These are phyloP conservation scores for Sakesphorus luctuosus DNA, from an alignment of 2,113 vertebrate genomes.

Conservation along the genomic window DNA sequence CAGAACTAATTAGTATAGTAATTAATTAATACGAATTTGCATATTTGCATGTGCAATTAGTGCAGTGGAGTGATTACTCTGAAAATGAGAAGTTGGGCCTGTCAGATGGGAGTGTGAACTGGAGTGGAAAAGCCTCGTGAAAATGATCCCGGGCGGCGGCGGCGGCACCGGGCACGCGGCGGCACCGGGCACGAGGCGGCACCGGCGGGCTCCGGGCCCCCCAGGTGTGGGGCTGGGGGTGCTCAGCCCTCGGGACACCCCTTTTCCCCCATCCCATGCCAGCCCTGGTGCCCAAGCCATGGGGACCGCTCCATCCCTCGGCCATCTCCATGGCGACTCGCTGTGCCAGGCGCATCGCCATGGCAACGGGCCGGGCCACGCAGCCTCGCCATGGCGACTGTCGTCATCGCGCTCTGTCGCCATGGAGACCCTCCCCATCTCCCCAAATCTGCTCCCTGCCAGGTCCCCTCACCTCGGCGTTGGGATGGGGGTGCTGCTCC, in stretches of 20 bases:
- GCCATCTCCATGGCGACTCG: constrained; percentile 70
- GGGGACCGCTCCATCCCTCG: constrained; percentile 59
- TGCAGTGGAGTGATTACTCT: constrained; percentile 93
- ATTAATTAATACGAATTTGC: constrained; percentile 99
- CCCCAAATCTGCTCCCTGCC: background rate
- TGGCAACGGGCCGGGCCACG: constrained; percentile 55
- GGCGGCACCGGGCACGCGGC: background rate
- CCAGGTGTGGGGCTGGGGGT: fast-evolving
- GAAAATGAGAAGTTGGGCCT: constrained; percentile 92
- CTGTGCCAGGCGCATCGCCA: constrained; percentile 55
- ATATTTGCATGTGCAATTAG: constrained; percentile 99
- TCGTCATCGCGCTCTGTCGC: constrained; percentile 58
- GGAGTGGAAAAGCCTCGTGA: constrained; percentile 83
- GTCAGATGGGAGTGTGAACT: constrained; percentile 86
- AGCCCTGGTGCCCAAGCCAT: background rate
- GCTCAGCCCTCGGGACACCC: background rate
- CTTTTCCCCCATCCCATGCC: background rate
- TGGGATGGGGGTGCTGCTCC: background rate
- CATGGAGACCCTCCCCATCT: constrained; percentile 33
- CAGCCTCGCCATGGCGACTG: constrained; percentile 64
- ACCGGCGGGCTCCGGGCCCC: background rate
- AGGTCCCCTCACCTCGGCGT: background rate
- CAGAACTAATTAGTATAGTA: constrained; percentile 99
- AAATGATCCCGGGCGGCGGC: constrained; percentile 74
- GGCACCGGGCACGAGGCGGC: background rate